phyloP scores from a whole-genome alignment of 2,888 invertebrate genomes.

The Rhagophthalmus giganteus region DNA sequence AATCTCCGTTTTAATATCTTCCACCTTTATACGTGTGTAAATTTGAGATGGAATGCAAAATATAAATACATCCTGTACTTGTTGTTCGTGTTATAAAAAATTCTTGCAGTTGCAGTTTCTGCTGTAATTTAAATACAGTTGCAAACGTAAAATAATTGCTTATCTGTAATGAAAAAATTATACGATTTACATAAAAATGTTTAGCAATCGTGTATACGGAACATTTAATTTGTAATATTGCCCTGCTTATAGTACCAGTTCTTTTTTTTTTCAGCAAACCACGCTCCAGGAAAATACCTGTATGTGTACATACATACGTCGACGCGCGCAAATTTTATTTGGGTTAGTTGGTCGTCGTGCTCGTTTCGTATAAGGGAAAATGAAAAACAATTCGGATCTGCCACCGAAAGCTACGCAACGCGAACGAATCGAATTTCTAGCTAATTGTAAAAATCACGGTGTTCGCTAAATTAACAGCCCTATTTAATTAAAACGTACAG shows the following conservation, averaged over 20 bases:
- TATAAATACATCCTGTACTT: neutral
- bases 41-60: neutral
- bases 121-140: conserved; percentile 21
- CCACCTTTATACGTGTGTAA: too few relatives aligned
- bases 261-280: too few relatives aligned
- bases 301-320: too few relatives aligned
- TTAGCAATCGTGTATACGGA: neutral
- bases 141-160: conserved; percentile 15
- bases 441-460: conserved; percentile 20
- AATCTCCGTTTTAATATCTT: too few relatives aligned
- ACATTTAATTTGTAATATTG: neutral
- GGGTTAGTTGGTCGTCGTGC: too few relatives aligned
- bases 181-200: conserved; percentile 19
- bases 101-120: conserved; percentile 4
- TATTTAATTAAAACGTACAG: conserved; percentile 49
- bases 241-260: neutral
- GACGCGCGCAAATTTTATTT: too few relatives aligned
- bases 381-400: too few relatives aligned
- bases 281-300: too few relatives aligned
- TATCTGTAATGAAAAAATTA: neutral
- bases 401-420: too few relatives aligned
- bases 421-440: too few relatives aligned
- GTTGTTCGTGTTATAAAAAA: neutral
- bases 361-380: too few relatives aligned
- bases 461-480: conserved; percentile 45